Base-by-base conservation (phyloP, 2,797 vertebrate genomes). In the Sebastes aleutianus region DNA sequence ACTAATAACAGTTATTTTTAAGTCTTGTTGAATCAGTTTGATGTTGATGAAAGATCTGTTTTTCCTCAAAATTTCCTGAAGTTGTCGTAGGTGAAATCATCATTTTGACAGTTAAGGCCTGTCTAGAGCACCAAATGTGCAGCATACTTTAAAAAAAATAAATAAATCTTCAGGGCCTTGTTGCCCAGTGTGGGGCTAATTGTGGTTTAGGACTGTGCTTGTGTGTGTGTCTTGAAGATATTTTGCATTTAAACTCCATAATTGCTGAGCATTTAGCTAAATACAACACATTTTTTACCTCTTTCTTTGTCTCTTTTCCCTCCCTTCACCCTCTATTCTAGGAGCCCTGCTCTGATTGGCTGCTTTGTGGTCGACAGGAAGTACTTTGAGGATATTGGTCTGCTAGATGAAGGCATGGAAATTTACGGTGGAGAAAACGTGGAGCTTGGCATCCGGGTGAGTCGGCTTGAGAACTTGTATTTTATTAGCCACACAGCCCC, bases 351-450 rank as follows among this genome's bases (percentile, higher is more conserved):
- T 62, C 93, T 99, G 93, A 99, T 99, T 87, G 98, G 98, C 87
- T 99, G 98, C 95, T 99, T 99, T 85, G 97, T 99, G 85, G 98
- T 98, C 80, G 97, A 99, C 84, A 96, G 98, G 88, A 96, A 97
- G 75, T 99, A 98, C 90, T 99, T 99, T 89, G 96, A 97, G 84
- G 98, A 99, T 95, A 99, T 99, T 26, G 98, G 98, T 54, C 90
- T 99, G 29, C 88, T 99, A 34, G 98, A 99, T 27, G 98, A 99
- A 93, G 98, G 98, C 74, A 99, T 99, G 98, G 98, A 99, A 85
- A 95, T 99, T 18, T 99, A 99, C 0, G 98, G 98, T 31, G 98
- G 98, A 50, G 98, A 99, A 86, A 99, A 99, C 2, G 98, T 99
- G 62, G 98, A 99, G 90, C 97, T 99, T 0, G 97, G 98, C 32